Percentiles rank a stretch among this genome's conserved stretches.
phyloP scores from a whole-genome alignment of 1,140 invertebrate genomes.

The Goniozus legneri region DNA sequence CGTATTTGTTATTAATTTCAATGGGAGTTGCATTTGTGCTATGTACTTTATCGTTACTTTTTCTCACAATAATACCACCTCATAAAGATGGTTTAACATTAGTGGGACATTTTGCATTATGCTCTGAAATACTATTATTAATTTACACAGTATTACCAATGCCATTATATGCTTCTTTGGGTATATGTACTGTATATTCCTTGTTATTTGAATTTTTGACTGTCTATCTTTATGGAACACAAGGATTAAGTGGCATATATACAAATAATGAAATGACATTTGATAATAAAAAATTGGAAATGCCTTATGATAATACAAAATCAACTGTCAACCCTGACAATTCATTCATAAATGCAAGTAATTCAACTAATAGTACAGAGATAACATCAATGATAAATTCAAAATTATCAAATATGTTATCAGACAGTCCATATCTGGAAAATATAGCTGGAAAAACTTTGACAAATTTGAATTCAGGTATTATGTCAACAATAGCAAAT shows the following conservation, averaged over 20 bases:
- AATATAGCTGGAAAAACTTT: constrained; percentile 12
- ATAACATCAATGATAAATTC: too few species aligned
- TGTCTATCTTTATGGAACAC: constrained; percentile 33
- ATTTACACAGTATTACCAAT: constrained; percentile 92
- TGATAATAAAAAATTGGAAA: too few species aligned
- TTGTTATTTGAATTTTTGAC: constrained; percentile 73
- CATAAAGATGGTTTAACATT: constrained; percentile 62
- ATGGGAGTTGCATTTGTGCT: constrained; percentile 63
- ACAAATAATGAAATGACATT: constrained; percentile 1
- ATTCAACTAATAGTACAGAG: too few species aligned
- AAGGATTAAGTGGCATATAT: constrained; percentile 9
- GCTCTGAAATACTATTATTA: constrained; percentile 81
- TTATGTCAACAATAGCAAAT: constrained; percentile 8
- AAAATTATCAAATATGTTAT: too few species aligned
- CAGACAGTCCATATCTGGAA: constrained; percentile 5
- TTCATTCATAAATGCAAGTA: too few species aligned
- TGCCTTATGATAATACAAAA: too few species aligned
- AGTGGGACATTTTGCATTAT: constrained; percentile 79
- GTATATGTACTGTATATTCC: constrained; percentile 76
- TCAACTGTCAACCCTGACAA: too few species aligned
- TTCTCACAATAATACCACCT: constrained; percentile 58
- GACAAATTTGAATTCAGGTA: constrained; percentile 19
- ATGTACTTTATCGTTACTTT: constrained; percentile 64
- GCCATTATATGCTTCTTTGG: constrained; percentile 79
- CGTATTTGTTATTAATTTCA: constrained; percentile 64